Percentiles rank a stretch among this genome's conserved stretches.
Conservation (phyloP, 2,888 invertebrate species). For the Podabrus alpinus region DNA sequence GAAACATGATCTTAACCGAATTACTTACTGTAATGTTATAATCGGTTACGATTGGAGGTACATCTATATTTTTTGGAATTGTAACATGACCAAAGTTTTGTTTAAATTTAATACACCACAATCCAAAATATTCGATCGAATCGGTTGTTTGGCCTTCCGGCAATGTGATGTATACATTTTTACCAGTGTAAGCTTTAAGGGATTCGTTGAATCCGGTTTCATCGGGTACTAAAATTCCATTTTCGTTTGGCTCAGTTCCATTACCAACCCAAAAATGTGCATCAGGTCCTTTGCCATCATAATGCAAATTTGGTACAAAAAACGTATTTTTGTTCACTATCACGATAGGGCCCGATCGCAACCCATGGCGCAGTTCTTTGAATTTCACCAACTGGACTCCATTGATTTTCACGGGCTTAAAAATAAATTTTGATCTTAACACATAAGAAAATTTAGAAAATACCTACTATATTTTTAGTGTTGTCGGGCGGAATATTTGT, state of each 20-base stretch:
- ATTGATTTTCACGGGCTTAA: neutral
- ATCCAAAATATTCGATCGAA: conserved; percentile 40
- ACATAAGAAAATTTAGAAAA: neutral
- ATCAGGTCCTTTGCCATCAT: conserved; percentile 30
- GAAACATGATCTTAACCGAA: no score
- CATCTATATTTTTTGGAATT: conserved; percentile 1
- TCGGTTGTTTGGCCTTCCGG: conserved; percentile 35
- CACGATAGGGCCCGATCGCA: conserved; percentile 39
- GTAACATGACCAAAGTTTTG: conserved; percentile 32
- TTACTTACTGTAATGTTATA: neutral
- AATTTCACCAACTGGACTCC: conserved; percentile 17
- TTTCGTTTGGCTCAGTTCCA: conserved; percentile 27
- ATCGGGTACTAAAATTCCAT: conserved; percentile 27
- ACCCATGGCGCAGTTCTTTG: conserved; percentile 13
- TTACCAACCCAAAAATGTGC: conserved; percentile 41
- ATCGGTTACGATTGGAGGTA: neutral
- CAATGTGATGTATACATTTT: conserved; percentile 38
- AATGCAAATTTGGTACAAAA: conserved; percentile 39
- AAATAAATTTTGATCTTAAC: neutral
- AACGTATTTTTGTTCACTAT: conserved; percentile 40
- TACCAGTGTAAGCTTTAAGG: conserved; percentile 30
- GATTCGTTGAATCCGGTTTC: conserved; percentile 31
- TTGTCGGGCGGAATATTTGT: no score
- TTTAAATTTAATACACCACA: conserved; percentile 34
- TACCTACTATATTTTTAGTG: no score